Evolutionary conservation across 2,113 vertebrate species (phyloP), one percentile per base, ranked within the genome.

Genomic region (Mormoops blainvillei): DNA sequence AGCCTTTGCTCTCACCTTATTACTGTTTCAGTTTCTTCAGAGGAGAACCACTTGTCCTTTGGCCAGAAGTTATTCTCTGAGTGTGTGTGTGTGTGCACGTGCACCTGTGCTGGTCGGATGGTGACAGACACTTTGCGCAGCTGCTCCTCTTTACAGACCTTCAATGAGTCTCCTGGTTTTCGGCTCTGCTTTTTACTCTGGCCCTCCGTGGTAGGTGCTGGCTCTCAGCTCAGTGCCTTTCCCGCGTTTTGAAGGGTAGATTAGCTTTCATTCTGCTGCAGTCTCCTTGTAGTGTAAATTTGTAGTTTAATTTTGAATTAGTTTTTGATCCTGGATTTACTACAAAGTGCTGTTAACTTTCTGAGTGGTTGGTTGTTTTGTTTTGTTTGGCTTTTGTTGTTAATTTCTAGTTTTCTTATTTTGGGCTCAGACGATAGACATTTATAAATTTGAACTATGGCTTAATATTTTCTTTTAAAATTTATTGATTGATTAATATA

Each of bases 251-350:
- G 5, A 89, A 80, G 28, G 14, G 16, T 5, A 83, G 41, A 48
- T 61, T 71, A 77, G 28, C 22, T 58, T 20, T 65, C 24, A 41
- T 73, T 94, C 36, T 93, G 19, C 22, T 65, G 1, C 50, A n/a
- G 38, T 50, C 5, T n/a, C 15, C 41, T 81, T 33, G n/a, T 33
- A 43, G 11, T 52, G 3, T 41, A 58, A 8, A 56, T 70, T 48
- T 61, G 7, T 12, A 83, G 26, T 83, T 89, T 68, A 88, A 63
- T 68, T 97, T 80, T 77, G n/a, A 89, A 78, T 94, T 94, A 3
- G 15, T 33, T 89, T 95, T 84, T 94, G 68, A 80, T 58, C 19
- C 45, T 13, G 48, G 58, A 58, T 71, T 94, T 88, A 85, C 58
- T 77, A 85, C 81, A 24, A 70, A 15, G 7, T 76, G 4, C 19